Evolutionary conservation across 1,140 invertebrate species (phyloP), one percentile per base, ranked within the genome.

Genomic region (Hylaeus anthracinus): DNA sequence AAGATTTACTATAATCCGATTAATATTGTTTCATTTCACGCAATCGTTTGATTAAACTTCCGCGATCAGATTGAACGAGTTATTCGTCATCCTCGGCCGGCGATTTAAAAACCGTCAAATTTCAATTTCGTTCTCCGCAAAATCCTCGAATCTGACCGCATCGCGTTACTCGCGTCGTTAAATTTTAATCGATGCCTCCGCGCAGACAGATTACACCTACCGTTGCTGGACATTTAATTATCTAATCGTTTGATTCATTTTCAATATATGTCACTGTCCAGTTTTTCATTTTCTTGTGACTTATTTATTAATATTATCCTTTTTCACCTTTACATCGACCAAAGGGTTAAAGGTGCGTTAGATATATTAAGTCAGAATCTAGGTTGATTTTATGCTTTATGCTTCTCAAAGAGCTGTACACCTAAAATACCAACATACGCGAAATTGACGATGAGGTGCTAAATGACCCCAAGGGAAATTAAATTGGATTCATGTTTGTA

Each of bases 1-100:
- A 77, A 77, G 75, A 77, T 71, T 77, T 77, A 71, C 61, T 77
- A 66, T 61, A 77, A 77, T 77, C 75, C 75, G 75, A 71, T 77
- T 77, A 77, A 77, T 71, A 77, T 61, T 77, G 75, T 77, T 71
- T 53, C 75, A 63, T 78, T 78, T 53, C 67, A 43, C 67, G 37
- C 75, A 15, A 72, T 63, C 67, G 45, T 78, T 78, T 60, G 75
- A 63, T 78, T 78, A 71, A 78, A 78, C n/a, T 63, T 37, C 56
- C n/a, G 12, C 67, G 56, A 63, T 72, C 51, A 5, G 26, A 61
- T 10, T 26, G 43, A 12, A 12, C 3, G 26, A 12, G 41, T 53
- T 51, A 58, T 26, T 67, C 15, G 53, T 48, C 55, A 41, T 15
- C 9, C 5, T 9, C 37, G 1, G 6, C 6, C 55, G 43, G 3